phyloP scores from a whole-genome alignment of 2,797 vertebrate species.

The Microctenopoma steveboyesi region DNA sequence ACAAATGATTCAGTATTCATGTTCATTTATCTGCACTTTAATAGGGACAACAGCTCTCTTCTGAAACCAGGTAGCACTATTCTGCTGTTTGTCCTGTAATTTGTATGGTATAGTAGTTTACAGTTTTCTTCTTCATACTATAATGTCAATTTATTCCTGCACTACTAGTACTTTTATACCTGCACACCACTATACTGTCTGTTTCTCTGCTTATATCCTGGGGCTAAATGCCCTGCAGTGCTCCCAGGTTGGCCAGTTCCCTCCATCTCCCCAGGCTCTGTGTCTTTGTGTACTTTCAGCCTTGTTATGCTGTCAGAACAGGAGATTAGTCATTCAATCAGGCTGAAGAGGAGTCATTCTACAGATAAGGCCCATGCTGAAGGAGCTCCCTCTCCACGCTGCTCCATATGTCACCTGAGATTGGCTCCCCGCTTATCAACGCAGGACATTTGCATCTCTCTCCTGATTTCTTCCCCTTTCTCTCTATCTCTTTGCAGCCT shows the following conservation, averaged over 20 bases:
- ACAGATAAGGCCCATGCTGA: constrained; percentile 76
- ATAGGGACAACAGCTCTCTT: constrained; percentile 6
- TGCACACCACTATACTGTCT: not conserved
- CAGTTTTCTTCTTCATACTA: constrained; percentile 14
- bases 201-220: constrained; percentile 29
- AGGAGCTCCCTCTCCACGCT: constrained; percentile 70
- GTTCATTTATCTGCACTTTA: constrained; percentile 52
- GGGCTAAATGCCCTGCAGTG: constrained; percentile 59
- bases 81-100: not conserved
- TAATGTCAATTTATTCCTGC: constrained; percentile 29
- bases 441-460: constrained; percentile 74
- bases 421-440: constrained; percentile 68
- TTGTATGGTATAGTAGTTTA: constrained; percentile 7
- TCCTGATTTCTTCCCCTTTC: constrained; percentile 20
- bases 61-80: constrained; percentile 7
- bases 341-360: constrained; percentile 69
- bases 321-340: constrained; percentile 84
- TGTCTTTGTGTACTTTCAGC: constrained; percentile 70
- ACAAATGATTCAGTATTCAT: constrained; percentile 63
- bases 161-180: not conserved
- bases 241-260: constrained; percentile 49
- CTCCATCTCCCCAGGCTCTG: constrained; percentile 56
- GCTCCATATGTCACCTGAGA: constrained; percentile 71
- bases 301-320: constrained; percentile 77
- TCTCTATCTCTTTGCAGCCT: constrained; percentile 38